Evolutionary conservation across 2,888 invertebrate species (phyloP), one percentile per base, ranked within the genome.

Genomic region (Drosophila subquinaria): DNA sequence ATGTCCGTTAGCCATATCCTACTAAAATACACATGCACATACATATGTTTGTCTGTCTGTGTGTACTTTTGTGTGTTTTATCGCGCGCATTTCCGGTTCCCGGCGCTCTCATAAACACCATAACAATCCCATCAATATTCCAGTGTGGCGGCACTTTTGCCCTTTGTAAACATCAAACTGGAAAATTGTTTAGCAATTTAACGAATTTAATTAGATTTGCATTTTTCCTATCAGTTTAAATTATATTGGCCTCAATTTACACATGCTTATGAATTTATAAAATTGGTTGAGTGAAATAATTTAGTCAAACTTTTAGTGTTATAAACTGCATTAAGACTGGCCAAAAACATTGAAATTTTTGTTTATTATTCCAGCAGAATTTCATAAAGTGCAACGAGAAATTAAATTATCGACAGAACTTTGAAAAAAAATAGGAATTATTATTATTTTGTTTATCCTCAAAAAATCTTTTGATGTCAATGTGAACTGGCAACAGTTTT

Each of bases 1-100:
- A 66, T 77, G 56, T 64, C 65, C 56, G 65, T 57, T 33, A 35
- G 57, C 69, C 38, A 64, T 69, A 69, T 64, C 47, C 68, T 38
- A 38, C 38, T 38, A 8, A n/a, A 38, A n/a, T 13, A 33, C n/a
- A 57, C 8, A 47, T 23, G 27, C 11, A 47, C n/a, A 30, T 15
- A 47, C n/a, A 30, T n/a, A 42, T 53, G 52, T 45, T 20, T 40
- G 42, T 48, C 0, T 51, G 43, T 51, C 42, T 43, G 35, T 38
- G 27, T 15, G 33, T 27, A 17, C 40, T 40, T 43, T 42, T 61
- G 30, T 27, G 56, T 43, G 43, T 15, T 56, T 64, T 68, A 57
- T 63, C 45, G 56, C 56, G 51, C 45, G 35, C 50, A 33, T 68
- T 68, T 68, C 64, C 64, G 63, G 68, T 51, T 57, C 68, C 50